These are phyloP conservation scores for Hylaeus volcanicus DNA, from an alignment of 1,140 invertebrate genomes.

Conservation along the genomic window DNA sequence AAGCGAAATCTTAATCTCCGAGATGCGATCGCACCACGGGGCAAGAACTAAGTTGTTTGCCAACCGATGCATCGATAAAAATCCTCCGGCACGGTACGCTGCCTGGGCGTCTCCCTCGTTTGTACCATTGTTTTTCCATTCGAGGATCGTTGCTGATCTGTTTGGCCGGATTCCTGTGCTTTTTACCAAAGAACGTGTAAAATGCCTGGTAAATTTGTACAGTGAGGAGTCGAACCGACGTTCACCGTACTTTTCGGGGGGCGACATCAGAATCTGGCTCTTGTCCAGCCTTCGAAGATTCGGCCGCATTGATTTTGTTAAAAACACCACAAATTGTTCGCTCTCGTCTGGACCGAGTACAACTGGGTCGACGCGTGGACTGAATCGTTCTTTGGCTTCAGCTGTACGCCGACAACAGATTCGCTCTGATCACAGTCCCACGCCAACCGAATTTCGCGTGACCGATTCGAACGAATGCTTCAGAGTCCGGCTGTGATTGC, in stretches of 20 bases:
- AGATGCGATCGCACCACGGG: neutral
- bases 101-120: neutral
- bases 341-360: neutral
- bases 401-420: neutral
- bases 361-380: neutral
- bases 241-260: slow-evolving; percentile 28
- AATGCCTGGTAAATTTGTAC: slow-evolving; percentile 53
- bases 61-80: slow-evolving; percentile 30
- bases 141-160: slow-evolving; percentile 37
- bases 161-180: slow-evolving; percentile 46
- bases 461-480: no score
- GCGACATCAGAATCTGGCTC: slow-evolving; percentile 54
- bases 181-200: slow-evolving; percentile 51
- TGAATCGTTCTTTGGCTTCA: neutral
- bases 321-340: slow-evolving; percentile 52
- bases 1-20: neutral
- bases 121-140: slow-evolving; percentile 30
- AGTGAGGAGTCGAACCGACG: slow-evolving; percentile 35
- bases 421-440: neutral
- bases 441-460: neutral
- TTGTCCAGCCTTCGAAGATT: slow-evolving; percentile 56
- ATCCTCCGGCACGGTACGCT: neutral
- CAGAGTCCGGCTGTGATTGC: no score
- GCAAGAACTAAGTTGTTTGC: slow-evolving; percentile 19
- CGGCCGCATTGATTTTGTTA: slow-evolving; percentile 55